A percentile compares a stretch with the other conserved stretches of the same genome.
Evolutionary conservation across 2,113 vertebrate species (phyloP).

Genomic region (Dromiciops gliroides): DNA sequence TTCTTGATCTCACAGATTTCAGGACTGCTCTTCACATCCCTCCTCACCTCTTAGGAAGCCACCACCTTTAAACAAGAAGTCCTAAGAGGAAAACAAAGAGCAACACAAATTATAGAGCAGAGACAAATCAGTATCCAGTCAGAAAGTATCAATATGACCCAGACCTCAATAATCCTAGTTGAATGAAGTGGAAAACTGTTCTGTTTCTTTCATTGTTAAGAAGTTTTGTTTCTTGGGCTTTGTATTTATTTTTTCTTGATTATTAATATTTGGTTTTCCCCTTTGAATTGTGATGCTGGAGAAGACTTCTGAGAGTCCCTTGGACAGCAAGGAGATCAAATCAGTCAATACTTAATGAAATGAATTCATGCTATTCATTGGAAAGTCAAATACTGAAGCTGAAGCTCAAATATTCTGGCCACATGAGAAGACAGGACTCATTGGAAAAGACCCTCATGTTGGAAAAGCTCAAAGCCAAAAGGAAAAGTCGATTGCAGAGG

Average conservation of each 20-base stretch:
- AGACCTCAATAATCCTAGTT: neutral
- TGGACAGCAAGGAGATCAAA: neutral
- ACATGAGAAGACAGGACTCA: neutral
- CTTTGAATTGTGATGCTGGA: neutral
- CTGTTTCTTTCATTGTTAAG: neutral
- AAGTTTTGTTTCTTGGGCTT: neutral
- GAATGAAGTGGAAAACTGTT: neutral
- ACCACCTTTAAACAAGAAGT: neutral
- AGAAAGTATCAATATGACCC: neutral
- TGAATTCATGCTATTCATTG: neutral
- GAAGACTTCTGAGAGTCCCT: neutral
- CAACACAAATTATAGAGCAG: neutral
- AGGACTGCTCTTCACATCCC: neutral
- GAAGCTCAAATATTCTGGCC: neutral
- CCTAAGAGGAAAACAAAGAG: neutral
- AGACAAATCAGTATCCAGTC: neutral
- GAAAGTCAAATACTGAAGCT: neutral
- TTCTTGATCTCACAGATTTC: neutral
- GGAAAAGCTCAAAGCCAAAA: neutral
- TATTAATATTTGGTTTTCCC: neutral
- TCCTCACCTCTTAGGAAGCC: neutral
- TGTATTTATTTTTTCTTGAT: neutral
- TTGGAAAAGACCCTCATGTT: neutral
- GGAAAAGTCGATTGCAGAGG: neutral
- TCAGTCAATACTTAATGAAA: neutral